A percentile compares a stretch with the other conserved stretches of the same genome.
Evolutionary conservation across 2,888 invertebrate species (phyloP).

Genomic region (Lasius fuliginosus): DNA sequence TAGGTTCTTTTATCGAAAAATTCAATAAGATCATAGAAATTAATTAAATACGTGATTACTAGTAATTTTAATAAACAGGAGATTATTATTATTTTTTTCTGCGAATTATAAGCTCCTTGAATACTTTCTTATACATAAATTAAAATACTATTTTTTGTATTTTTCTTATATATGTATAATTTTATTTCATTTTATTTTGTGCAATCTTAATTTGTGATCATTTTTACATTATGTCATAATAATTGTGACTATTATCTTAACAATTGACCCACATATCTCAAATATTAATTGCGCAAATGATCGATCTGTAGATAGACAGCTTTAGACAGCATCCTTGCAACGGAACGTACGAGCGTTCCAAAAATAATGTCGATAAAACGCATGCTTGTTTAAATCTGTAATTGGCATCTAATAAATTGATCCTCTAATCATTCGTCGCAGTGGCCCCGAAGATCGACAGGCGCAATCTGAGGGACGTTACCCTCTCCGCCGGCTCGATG

Average conservation of each 20-base stretch:
- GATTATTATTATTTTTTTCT: neutral
- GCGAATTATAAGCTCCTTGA: neutral
- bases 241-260: neutral
- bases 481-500: conserved; percentile 96
- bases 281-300: conserved; percentile 11
- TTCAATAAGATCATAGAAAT: neutral
- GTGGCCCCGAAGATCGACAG: conserved; percentile 98
- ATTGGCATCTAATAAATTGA: conserved; percentile 58
- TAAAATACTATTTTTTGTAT: neutral
- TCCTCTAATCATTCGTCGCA: conserved; percentile 78
- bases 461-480: conserved; percentile 95
- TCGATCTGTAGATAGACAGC: conserved; percentile 13
- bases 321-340: conserved; percentile 9
- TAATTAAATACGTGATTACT: neutral
- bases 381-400: conserved; percentile 21
- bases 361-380: conserved; percentile 39
- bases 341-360: neutral
- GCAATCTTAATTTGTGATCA: neutral
- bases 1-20: neutral
- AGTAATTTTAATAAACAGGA: too few species aligned
- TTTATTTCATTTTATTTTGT: neutral
- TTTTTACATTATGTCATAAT: neutral
- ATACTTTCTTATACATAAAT: neutral
- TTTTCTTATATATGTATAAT: neutral
- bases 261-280: neutral